phyloP scores from a whole-genome alignment of 2,113 vertebrate species.

The Petrocephalus microphthalmus region DNA sequence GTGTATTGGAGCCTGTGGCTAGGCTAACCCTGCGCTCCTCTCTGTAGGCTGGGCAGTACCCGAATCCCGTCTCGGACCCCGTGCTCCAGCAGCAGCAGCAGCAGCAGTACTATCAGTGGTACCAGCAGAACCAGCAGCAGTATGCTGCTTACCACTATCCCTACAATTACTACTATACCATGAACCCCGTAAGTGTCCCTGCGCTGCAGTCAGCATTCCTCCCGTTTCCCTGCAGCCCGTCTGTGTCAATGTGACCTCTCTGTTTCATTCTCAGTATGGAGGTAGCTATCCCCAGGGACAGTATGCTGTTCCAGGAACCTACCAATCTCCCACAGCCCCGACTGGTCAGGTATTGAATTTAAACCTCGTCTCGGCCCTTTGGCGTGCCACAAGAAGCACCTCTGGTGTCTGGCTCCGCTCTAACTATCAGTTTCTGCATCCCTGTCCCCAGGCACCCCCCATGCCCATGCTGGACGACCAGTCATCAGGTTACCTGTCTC shows the following conservation, averaged over 20 bases:
- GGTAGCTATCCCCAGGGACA: slow-evolving; percentile 70
- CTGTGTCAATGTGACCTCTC: not conserved
- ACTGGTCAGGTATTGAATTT: slow-evolving; percentile 58
- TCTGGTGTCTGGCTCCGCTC: not conserved
- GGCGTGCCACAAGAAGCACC: not conserved
- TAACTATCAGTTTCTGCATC: not conserved
- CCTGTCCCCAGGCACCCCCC: slow-evolving; percentile 47
- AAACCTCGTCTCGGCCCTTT: not conserved
- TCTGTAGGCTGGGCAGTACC: slow-evolving; percentile 61
- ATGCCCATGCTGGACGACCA: slow-evolving; percentile 63
- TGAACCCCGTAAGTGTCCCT: slow-evolving; percentile 60
- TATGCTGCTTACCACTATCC: slow-evolving; percentile 75
- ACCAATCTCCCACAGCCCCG: slow-evolving; percentile 54
- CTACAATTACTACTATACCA: slow-evolving; percentile 74
- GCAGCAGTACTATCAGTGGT: slow-evolving; percentile 69
- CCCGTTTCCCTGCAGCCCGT: not conserved
- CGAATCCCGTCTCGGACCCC: slow-evolving; percentile 58
- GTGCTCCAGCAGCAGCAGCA: slow-evolving; percentile 61
- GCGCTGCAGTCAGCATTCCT: not conserved
- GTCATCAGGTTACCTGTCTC: slow-evolving; percentile 56
- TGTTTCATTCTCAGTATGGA: slow-evolving; percentile 53
- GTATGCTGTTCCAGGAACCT: slow-evolving; percentile 64
- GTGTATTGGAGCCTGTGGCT: not conserved
- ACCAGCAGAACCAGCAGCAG: slow-evolving; percentile 80
- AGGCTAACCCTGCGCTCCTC: not conserved